Conservation (phyloP, 2,888 invertebrate species). For the Chrysina gloriosa region DNA sequence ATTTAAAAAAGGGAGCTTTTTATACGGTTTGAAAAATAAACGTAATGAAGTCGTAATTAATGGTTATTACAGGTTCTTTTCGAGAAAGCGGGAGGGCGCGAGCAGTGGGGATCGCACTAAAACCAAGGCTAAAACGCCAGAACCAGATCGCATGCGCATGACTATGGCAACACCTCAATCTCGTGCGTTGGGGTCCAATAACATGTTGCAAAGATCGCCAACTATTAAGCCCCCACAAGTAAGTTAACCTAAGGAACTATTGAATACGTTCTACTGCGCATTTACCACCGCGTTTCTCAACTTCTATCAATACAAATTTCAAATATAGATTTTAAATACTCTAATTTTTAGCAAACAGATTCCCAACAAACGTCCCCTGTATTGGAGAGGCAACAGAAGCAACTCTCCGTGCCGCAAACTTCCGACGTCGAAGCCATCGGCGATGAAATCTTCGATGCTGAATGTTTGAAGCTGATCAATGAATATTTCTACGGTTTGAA, state of each 20-base stretch:
- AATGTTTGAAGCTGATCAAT: conserved; percentile 91
- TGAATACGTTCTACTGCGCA: not conserved
- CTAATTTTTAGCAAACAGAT: conserved; percentile 43
- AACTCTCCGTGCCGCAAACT: conserved; percentile 78
- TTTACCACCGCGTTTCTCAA: no score
- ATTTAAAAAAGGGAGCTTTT: not conserved
- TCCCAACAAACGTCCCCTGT: conserved; percentile 48
- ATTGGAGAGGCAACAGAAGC: conserved; percentile 70
- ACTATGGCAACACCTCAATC: conserved; percentile 52
- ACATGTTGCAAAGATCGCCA: conserved; percentile 64
- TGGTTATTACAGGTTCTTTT: conserved; percentile 76
- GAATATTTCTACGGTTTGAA: conserved; percentile 91
- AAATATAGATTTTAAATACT: no score
- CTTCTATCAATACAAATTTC: not conserved
- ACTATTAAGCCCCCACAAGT: conserved; percentile 70
- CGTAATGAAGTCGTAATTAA: conserved; percentile 9
- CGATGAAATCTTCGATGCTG: conserved; percentile 87
- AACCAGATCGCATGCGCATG: conserved; percentile 66
- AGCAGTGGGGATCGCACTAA: conserved; percentile 76
- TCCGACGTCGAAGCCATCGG: conserved; percentile 83
- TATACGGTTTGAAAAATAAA: not conserved
- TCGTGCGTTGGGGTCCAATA: conserved; percentile 63
- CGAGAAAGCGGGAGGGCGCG: conserved; percentile 77
- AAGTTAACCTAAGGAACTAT: conserved; percentile 40
- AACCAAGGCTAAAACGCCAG: conserved; percentile 76